Evolutionary conservation across 2,797 vertebrate genomes (phyloP).

Genomic region (Melanotaenia nigrans): DNA sequence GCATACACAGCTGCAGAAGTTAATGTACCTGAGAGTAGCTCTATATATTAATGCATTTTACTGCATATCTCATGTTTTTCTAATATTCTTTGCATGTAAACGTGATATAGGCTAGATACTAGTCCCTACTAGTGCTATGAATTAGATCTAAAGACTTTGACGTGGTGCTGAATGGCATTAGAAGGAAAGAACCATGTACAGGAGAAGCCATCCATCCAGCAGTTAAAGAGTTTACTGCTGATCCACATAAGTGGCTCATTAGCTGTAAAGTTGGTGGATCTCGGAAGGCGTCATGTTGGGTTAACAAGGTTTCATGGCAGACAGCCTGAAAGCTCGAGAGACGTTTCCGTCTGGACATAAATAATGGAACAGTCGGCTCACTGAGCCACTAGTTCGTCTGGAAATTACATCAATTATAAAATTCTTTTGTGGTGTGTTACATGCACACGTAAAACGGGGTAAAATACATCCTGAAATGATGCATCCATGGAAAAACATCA

Average conservation of each 20-base stretch:
- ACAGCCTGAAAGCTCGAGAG: not conserved
- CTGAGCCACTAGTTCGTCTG: not conserved
- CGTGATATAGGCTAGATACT: too few species aligned
- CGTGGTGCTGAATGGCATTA: not conserved
- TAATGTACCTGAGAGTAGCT: not conserved
- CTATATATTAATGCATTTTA: not conserved
- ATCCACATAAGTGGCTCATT: not conserved
- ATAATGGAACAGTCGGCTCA: not conserved
- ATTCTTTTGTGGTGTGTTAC: not conserved
- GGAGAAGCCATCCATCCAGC: not conserved
- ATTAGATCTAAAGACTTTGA: not conserved
- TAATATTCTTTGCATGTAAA: too few species aligned
- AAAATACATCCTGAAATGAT: not conserved
- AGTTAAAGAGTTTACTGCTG: not conserved
- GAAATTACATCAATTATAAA: not conserved
- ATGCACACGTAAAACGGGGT: not conserved
- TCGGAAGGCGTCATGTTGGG: not conserved
- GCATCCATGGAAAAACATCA: not conserved
- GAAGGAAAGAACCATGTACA: not conserved
- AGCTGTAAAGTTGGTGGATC: not conserved
- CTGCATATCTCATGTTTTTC: not conserved
- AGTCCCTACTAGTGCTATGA: too few species aligned
- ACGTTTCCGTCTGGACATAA: not conserved
- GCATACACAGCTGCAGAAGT: not conserved
- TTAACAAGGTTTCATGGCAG: slow-evolving; percentile 1